phyloP scores from a whole-genome alignment of 2,113 vertebrate genomes.

The Nestor notabilis region DNA sequence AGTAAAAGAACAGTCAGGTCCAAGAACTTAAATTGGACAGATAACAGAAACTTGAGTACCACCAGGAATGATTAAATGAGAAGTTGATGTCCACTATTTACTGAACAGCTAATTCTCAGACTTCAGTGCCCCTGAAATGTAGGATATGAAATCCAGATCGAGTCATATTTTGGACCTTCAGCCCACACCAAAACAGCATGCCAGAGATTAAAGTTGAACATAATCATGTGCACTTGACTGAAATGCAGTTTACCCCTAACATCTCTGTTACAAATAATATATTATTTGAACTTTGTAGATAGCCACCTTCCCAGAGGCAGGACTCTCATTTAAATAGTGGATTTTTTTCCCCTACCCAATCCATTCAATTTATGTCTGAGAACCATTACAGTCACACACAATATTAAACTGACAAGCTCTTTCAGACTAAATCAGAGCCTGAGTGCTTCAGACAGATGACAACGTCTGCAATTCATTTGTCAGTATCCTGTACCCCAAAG shows the following conservation, averaged over 20 bases:
- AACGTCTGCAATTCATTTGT: neutral
- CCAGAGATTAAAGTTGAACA: neutral
- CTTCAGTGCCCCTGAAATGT: neutral
- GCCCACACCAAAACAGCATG: neutral
- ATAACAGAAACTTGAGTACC: neutral
- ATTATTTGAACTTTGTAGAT: neutral
- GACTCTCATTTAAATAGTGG: neutral
- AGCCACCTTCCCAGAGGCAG: neutral
- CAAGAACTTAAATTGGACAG: neutral
- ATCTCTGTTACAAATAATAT: neutral
- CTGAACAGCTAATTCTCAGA: neutral
- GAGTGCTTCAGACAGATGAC: neutral
- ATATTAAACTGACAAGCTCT: neutral
- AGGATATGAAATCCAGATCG: neutral
- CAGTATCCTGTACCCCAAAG: neutral
- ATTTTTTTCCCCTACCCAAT: neutral
- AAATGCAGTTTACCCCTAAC: neutral
- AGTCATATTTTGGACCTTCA: neutral
- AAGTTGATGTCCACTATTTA: neutral
- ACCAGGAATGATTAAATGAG: neutral
- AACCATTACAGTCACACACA: neutral
- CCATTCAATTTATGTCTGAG: neutral
- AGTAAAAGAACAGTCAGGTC: neutral
- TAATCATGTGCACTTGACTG: accelerated
- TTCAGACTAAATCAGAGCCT: neutral